Evolutionary conservation across 2,888 invertebrate genomes (phyloP), one percentile per base, ranked within the genome.

Genomic region (Punctoribates punctum): DNA sequence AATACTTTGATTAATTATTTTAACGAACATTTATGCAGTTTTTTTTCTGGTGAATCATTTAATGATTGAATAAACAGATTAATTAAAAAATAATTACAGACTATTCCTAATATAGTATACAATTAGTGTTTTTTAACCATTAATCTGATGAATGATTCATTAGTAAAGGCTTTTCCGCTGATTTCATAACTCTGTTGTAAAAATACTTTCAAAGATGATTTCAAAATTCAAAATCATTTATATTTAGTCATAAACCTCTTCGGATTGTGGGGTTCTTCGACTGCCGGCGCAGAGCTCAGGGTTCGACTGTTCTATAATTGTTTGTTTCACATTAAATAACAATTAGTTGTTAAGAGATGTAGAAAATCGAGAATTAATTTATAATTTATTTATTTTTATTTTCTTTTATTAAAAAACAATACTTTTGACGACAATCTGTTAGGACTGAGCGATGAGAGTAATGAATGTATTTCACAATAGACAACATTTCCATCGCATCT

Each of bases 361-460:
- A 54, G 20, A n/a, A 54, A 54, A 54, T 54, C 6, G 20, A 54
- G 20, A 54, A 54, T 54, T 54, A n/a, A n/a, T 54, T 54, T 54
- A 54, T 54, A 34, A 5, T 34, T 34, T 34, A 34, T 34, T 34
- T 34, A 34, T 34, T 54, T 54, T n/a, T n/a, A 3, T 20, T 20
- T 20, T 54, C 2, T 48, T 48, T 48, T 48, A 3, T 48, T 48
- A 8, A 34, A 34, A 34, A 34, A 34, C 34, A 34, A 34, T 34
- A 8, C 8, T 5, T 34, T 8, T 5, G 34, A 34, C 4, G 34
- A 34, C 48, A 48, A 3, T 48, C 48, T 48, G 15, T 13, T 13
- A 13, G 15, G 48, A 48, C 48, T 48, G 48, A 48, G 15, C 13
- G n/a, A 48, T 48, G 48, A 48, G 13, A 48, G 3, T 48, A 17